Evolutionary conservation across 2,113 vertebrate genomes (phyloP).

Genomic region (Pachypanchax playfairii): DNA sequence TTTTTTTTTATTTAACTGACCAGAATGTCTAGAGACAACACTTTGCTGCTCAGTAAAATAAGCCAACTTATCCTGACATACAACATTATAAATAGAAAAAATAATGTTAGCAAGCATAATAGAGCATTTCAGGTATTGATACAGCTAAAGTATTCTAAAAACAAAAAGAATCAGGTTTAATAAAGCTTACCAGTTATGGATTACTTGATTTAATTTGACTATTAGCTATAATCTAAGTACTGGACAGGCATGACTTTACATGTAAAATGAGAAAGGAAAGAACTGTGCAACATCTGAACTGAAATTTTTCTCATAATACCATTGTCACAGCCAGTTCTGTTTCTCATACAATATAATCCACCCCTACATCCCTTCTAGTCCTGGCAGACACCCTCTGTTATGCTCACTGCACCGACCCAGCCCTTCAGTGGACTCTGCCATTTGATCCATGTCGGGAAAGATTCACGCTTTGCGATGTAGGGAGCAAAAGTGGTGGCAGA

Average conservation of each 20-base stretch:
- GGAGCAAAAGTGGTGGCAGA: conserved; percentile 48
- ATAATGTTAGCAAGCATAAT: too few relatives aligned
- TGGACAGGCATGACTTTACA: conserved; percentile 12
- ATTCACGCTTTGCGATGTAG: conserved; percentile 68
- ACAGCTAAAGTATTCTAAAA: too few relatives aligned
- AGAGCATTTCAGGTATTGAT: too few relatives aligned
- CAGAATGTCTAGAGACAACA: too few relatives aligned
- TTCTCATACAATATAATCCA: conserved; percentile 22
- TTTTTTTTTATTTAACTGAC: too few relatives aligned
- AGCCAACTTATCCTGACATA: too few relatives aligned
- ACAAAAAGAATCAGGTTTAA: conserved; percentile 58
- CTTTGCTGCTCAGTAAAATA: too few relatives aligned
- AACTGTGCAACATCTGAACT: conserved; percentile 27
- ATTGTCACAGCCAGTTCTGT: conserved; percentile 12
- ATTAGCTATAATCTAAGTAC: too few relatives aligned
- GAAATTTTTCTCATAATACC: conserved; percentile 8
- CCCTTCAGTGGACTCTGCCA: conserved; percentile 57
- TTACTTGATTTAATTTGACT: conserved; percentile 84
- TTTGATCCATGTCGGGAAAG: conserved; percentile 73
- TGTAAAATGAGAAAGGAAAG: conserved; percentile 2
- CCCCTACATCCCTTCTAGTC: conserved; percentile 20
- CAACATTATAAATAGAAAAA: too few relatives aligned
- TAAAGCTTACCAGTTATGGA: conserved; percentile 78
- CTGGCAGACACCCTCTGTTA: conserved; percentile 32
- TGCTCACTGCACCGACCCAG: conserved; percentile 46